Percentiles rank a stretch among this genome's conserved stretches.
phyloP scores from a whole-genome alignment of 1,140 invertebrate species.

The Hypothenemus hampei region DNA sequence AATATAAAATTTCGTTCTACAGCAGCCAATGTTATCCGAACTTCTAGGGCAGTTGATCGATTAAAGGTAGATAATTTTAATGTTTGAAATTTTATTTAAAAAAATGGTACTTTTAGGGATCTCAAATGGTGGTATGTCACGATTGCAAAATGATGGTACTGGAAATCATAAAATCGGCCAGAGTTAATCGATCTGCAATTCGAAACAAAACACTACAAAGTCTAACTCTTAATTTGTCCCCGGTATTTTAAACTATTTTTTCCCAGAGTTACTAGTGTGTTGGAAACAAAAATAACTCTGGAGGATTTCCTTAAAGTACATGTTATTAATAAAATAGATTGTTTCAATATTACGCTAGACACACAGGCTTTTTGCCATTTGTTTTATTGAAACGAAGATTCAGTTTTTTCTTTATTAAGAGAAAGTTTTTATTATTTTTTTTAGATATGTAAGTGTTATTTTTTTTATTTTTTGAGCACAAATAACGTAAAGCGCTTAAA shows the following conservation, averaged over 20 bases:
- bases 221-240: conserved; percentile 74
- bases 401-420: too few species aligned
- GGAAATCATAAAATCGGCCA: conserved; percentile 84
- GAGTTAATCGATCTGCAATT: conserved; percentile 70
- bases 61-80: conserved; percentile 16
- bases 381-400: too few species aligned
- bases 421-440: too few species aligned
- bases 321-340: too few species aligned
- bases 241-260: conserved; percentile 73
- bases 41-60: conserved; percentile 29
- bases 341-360: too few species aligned
- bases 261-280: too few species aligned
- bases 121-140: conserved; percentile 67
- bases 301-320: too few species aligned
- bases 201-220: conserved; percentile 73
- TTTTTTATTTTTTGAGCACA: too few species aligned
- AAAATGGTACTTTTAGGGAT: conserved; percentile 16
- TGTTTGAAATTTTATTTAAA: not conserved
- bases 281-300: not conserved
- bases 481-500: too few species aligned
- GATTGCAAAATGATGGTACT: conserved; percentile 92
- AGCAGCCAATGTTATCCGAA: conserved; percentile 28
- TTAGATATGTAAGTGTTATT: too few species aligned
- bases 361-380: too few species aligned
- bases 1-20: conserved; percentile 34